Evolutionary conservation across 2,797 vertebrate species (phyloP).

Genomic region (Salmo trutta): DNA sequence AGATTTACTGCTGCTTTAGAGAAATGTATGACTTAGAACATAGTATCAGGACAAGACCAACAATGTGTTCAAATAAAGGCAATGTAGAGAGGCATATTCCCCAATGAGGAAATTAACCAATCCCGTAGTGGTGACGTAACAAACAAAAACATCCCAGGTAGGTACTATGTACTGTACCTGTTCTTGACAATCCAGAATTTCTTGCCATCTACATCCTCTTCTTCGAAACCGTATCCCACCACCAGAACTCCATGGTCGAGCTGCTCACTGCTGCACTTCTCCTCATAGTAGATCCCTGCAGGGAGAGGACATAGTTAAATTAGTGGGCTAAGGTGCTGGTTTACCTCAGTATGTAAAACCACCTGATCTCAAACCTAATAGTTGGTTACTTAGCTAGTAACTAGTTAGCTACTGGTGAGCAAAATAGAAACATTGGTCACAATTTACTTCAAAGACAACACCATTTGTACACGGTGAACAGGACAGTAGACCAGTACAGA

Average conservation of each 20-base stretch:
- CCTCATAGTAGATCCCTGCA: constrained; percentile 91
- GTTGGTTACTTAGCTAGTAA: too few relatives aligned
- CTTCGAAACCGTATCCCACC: constrained; percentile 88
- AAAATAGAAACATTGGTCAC: too few relatives aligned
- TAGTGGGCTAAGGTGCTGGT: not conserved
- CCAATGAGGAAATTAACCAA: not conserved
- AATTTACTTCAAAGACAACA: too few relatives aligned
- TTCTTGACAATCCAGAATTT: constrained; percentile 97
- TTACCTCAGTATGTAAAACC: not conserved
- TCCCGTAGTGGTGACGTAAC: too few relatives aligned
- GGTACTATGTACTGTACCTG: constrained; percentile 74
- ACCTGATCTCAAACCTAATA: not conserved
- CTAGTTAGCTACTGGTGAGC: too few relatives aligned
- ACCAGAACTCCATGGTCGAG: constrained; percentile 92
- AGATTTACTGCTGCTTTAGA: not conserved
- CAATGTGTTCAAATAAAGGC: too few relatives aligned
- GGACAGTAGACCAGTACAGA: too few relatives aligned
- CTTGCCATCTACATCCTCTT: constrained; percentile 79
- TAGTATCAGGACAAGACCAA: too few relatives aligned
- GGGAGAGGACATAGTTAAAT: not conserved
- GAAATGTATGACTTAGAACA: not conserved
- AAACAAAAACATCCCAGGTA: too few relatives aligned
- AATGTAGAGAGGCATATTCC: not conserved
- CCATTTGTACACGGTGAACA: too few relatives aligned
- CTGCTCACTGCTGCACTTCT: constrained; percentile 87